These are phyloP conservation scores for Drosophila baimaii DNA, from an alignment of 1,140 invertebrate species.

Conservation along the genomic window DNA sequence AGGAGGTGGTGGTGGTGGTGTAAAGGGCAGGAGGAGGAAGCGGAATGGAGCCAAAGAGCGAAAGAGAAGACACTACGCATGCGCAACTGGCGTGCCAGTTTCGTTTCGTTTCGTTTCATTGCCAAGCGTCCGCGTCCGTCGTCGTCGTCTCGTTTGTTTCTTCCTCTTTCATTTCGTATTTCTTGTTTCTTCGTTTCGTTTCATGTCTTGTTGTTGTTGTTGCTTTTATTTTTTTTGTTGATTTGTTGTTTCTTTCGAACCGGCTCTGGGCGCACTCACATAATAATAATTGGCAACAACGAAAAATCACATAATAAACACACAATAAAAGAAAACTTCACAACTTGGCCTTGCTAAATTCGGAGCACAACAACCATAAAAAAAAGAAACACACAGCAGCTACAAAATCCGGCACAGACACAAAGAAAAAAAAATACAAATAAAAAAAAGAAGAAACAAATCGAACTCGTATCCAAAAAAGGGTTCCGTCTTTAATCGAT, in stretches of 20 bases:
- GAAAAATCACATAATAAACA: slow-evolving; percentile 80
- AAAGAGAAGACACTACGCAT: slow-evolving; percentile 43
- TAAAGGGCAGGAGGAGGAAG: slow-evolving; percentile 3
- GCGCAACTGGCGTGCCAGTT: slow-evolving; percentile 71
- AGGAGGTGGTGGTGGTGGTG: background rate
- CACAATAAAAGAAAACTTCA: slow-evolving; percentile 82
- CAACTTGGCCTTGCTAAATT: slow-evolving; percentile 81
- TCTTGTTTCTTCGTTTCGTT: slow-evolving; percentile 41
- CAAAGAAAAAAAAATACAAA: background rate
- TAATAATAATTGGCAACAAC: slow-evolving; percentile 77
- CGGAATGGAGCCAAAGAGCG: slow-evolving; percentile 14
- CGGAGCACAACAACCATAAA: slow-evolving; percentile 77
- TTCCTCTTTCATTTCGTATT: slow-evolving; percentile 32
- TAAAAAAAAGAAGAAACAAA: slow-evolving; percentile 13
- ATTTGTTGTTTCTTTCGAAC: slow-evolving; percentile 65
- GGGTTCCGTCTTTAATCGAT: slow-evolving; percentile 37
- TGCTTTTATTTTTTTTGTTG: slow-evolving; percentile 57
- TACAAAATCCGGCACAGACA: slow-evolving; percentile 35
- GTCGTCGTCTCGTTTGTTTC: slow-evolving; percentile 28
- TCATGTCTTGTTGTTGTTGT: slow-evolving; percentile 14
- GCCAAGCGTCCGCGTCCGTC: slow-evolving; percentile 55
- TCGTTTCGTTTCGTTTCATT: slow-evolving; percentile 64
- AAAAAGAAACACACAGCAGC: slow-evolving; percentile 17
- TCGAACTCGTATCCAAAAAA: slow-evolving; percentile 18
- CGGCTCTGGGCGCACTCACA: slow-evolving; percentile 61